phyloP scores from a whole-genome alignment of 2,113 vertebrate genomes.

The Falcunculus frontatus region DNA sequence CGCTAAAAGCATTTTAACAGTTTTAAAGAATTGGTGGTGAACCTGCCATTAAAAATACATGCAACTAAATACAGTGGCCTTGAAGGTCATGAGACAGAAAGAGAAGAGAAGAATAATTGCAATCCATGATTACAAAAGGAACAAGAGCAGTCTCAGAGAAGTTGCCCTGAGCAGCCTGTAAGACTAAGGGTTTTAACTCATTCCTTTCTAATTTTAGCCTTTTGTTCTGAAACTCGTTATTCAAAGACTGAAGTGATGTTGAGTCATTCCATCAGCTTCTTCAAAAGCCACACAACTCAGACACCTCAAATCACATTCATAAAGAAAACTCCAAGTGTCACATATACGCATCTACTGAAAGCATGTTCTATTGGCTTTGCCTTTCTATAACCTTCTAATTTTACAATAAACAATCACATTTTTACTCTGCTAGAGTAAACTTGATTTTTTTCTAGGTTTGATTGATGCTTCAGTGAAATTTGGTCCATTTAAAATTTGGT shows the following conservation, averaged over 20 bases:
- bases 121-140: neutral
- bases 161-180: neutral
- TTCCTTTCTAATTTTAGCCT: constrained; percentile 44
- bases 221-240: constrained; percentile 4
- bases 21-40: neutral
- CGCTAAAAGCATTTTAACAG: neutral
- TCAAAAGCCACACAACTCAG: neutral
- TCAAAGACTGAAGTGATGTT: neutral
- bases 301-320: neutral
- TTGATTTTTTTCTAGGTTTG: neutral
- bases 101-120: neutral
- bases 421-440: neutral
- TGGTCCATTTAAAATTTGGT: neutral
- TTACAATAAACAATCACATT: neutral
- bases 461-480: neutral
- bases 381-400: neutral
- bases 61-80: neutral
- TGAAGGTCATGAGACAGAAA: neutral
- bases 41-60: neutral
- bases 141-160: neutral
- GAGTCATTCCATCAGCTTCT: constrained; percentile 25
- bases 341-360: neutral
- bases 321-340: neutral
- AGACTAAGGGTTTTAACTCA: constrained; percentile 29
- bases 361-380: neutral